Percentiles rank a stretch among this genome's conserved stretches.
phyloP scores from a whole-genome alignment of 2,797 vertebrate genomes.

The Enteromius unitaeniatus region DNA sequence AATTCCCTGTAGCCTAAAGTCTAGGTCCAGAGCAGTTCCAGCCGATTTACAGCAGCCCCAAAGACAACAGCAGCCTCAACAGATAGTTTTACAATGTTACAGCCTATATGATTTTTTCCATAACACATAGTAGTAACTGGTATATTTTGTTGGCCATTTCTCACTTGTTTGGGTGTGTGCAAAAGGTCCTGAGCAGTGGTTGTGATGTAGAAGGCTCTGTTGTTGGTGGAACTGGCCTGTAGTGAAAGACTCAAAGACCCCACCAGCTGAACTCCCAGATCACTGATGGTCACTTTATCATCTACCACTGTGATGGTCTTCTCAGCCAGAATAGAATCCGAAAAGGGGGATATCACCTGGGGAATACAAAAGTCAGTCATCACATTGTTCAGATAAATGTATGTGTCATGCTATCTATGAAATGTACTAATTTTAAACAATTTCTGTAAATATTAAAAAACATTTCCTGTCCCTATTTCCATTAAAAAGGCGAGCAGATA shows the following conservation, averaged over 20 bases:
- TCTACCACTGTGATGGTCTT: conserved; percentile 93
- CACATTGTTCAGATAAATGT: not conserved
- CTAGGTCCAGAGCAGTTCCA: not conserved
- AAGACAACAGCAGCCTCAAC: not conserved
- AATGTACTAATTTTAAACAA: not conserved
- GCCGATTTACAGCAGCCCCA: not conserved
- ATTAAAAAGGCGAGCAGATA: conserved; percentile 12
- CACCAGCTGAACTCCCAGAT: conserved; percentile 90
- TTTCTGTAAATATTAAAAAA: not conserved
- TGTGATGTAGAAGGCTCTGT: conserved; percentile 84
- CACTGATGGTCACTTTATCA: conserved; percentile 91
- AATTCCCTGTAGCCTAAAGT: not conserved
- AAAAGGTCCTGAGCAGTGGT: conserved; percentile 87
- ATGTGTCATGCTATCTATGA: not conserved
- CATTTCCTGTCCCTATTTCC: not conserved
- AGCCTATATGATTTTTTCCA: not conserved
- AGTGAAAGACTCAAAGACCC: conserved; percentile 86
- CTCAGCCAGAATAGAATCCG: conserved; percentile 95
- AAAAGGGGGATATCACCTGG: conserved; percentile 93
- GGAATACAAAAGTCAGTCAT: not conserved
- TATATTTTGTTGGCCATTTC: not conserved
- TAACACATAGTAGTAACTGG: not conserved
- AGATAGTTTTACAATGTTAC: not conserved
- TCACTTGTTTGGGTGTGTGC: conserved; percentile 87
- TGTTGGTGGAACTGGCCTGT: conserved; percentile 81